Evolutionary conservation across 2,113 vertebrate genomes (phyloP).

Genomic region (Otolemur garnettii): DNA sequence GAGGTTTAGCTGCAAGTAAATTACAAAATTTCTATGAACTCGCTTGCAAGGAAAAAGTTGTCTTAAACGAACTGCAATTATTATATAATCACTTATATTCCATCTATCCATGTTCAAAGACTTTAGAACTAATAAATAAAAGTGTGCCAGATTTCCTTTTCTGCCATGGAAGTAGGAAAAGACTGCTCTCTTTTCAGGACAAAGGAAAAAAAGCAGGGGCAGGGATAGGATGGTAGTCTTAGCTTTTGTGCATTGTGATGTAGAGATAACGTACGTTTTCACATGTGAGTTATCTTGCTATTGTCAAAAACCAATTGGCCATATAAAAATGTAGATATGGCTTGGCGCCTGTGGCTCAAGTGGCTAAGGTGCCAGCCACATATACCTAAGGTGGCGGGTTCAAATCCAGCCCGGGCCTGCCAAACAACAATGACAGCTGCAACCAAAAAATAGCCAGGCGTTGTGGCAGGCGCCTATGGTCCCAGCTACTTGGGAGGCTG

Average conservation of each 20-base stretch:
- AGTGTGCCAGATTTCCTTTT: neutral
- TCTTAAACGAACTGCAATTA: neutral
- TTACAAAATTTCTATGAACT: neutral
- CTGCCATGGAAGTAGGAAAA: neutral
- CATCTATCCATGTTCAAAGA: neutral
- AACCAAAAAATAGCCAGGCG: too few species aligned
- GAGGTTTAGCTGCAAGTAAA: neutral
- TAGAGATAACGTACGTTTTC: neutral
- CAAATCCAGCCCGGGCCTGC: too few species aligned
- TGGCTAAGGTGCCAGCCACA: too few species aligned
- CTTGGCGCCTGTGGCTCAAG: too few species aligned
- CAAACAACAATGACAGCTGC: too few species aligned
- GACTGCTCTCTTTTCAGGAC: neutral
- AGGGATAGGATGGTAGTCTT: neutral
- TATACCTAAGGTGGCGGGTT: too few species aligned
- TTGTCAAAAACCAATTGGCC: neutral
- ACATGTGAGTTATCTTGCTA: neutral
- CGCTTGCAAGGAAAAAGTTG: neutral
- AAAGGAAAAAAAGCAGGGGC: neutral
- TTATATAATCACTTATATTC: neutral
- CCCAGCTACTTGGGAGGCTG: too few species aligned
- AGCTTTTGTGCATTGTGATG: neutral
- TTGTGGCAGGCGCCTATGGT: too few species aligned
- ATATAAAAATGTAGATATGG: neutral
- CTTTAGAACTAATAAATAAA: conserved; percentile 7